These are phyloP conservation scores for Chouioia cunea DNA, from an alignment of 2,888 invertebrate species.

Conservation along the genomic window DNA sequence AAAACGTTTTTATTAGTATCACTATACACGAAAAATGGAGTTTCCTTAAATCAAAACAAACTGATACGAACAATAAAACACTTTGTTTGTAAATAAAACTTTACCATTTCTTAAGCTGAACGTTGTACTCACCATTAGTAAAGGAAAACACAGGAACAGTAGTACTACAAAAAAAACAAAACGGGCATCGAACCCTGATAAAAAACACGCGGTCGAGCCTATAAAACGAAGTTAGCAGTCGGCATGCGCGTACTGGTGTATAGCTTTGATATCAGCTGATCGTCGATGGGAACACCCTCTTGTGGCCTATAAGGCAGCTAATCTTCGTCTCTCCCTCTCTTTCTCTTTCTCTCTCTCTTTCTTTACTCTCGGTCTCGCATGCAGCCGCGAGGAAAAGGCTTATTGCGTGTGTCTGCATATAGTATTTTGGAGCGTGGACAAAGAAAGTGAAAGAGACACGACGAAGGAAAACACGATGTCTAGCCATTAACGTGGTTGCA, in stretches of 20 bases:
- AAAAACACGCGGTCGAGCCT: constrained; percentile 21
- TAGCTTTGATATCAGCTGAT: constrained; percentile 28
- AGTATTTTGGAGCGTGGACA: not conserved
- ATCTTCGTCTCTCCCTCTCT: not conserved
- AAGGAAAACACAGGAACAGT: not conserved
- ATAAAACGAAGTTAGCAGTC: constrained; percentile 10
- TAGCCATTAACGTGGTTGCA: not conserved
- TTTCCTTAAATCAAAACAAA: no score
- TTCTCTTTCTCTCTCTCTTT: constrained; percentile 1
- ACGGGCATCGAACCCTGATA: not conserved
- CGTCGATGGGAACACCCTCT: no score
- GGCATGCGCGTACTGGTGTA: not conserved
- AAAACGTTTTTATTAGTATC: no score
- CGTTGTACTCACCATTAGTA: not conserved
- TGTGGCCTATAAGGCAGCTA: no score
- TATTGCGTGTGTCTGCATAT: not conserved
- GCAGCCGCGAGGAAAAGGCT: not conserved
- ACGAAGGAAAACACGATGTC: not conserved
- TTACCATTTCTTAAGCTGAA: no score
- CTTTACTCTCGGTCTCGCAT: no score
- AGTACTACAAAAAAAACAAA: not conserved
- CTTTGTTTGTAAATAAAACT: not conserved
- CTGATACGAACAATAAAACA: no score
- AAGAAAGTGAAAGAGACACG: not conserved
- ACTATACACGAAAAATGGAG: no score